Conservation (phyloP, 1,140 invertebrate species). For the Augochlora pura region DNA sequence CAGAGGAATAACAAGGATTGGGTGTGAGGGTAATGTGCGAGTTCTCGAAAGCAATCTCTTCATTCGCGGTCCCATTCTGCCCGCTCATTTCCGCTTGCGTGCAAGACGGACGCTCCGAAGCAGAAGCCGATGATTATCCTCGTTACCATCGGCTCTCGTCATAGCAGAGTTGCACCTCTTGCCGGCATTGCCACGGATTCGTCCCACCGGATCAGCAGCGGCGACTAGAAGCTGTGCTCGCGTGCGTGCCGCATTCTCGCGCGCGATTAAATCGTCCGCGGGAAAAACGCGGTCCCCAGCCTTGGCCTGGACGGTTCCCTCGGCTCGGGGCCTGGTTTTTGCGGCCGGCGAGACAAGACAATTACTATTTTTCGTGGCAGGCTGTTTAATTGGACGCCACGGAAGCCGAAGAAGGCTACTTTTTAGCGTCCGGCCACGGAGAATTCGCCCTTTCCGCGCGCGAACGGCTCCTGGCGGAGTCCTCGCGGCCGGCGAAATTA, state of each 20-base stretch:
- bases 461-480: background rate
- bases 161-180: slow-evolving; percentile 17
- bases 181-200: slow-evolving; percentile 21
- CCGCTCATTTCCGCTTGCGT: background rate
- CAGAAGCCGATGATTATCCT: slow-evolving; percentile 36
- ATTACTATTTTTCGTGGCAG: slow-evolving; percentile 5
- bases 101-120: background rate
- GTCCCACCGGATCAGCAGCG: slow-evolving; percentile 25
- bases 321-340: background rate
- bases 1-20: too few relatives aligned
- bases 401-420: background rate
- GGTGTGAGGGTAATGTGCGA: too few relatives aligned
- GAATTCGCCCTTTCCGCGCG: background rate
- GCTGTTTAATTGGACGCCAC: slow-evolving; percentile 8
- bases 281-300: slow-evolving; percentile 21
- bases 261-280: slow-evolving; percentile 35
- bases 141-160: slow-evolving; percentile 37
- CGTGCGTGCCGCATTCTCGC: slow-evolving; percentile 13
- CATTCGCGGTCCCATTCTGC: background rate
- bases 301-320: background rate
- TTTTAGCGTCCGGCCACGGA: background rate
- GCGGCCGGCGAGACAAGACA: background rate
- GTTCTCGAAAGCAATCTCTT: too few relatives aligned
- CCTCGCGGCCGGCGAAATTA: background rate
- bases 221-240: background rate